phyloP scores from a whole-genome alignment of 2,888 invertebrate genomes.

The Chrysolina americana region DNA sequence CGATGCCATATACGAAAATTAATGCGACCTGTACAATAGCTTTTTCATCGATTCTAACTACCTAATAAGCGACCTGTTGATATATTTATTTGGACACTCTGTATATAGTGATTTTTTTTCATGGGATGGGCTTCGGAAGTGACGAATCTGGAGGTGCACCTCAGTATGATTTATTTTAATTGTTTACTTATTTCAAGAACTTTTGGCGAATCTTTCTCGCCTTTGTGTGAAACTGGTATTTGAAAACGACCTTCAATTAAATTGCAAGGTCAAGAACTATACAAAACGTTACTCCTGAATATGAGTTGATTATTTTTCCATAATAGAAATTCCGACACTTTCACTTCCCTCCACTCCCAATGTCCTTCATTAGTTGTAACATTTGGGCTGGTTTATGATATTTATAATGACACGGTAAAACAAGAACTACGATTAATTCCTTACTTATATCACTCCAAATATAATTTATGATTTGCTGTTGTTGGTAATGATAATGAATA shows the following conservation, averaged over 20 bases:
- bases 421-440: conserved; percentile 4
- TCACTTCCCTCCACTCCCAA: conserved; percentile 17
- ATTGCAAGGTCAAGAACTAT: conserved; percentile 6
- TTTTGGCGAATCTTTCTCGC: neutral
- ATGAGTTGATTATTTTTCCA: neutral
- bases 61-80: too few species aligned
- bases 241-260: neutral
- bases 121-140: neutral
- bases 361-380: conserved; percentile 12
- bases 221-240: neutral
- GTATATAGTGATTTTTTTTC: too few species aligned
- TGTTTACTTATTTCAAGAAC: neutral
- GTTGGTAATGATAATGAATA: neutral
- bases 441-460: neutral
- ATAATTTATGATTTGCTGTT: neutral
- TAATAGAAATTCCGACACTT: conserved; percentile 9
- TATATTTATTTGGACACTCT: too few species aligned
- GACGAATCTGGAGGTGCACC: neutral
- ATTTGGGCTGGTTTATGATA: conserved; percentile 12
- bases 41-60: too few species aligned
- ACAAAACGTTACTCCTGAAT: conserved; percentile 18
- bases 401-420: neutral
- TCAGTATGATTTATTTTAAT: neutral
- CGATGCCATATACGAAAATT: too few species aligned
- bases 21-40: too few species aligned